Base-by-base conservation (phyloP, 2,888 invertebrate species). In the Caradrina clavipalpis region DNA sequence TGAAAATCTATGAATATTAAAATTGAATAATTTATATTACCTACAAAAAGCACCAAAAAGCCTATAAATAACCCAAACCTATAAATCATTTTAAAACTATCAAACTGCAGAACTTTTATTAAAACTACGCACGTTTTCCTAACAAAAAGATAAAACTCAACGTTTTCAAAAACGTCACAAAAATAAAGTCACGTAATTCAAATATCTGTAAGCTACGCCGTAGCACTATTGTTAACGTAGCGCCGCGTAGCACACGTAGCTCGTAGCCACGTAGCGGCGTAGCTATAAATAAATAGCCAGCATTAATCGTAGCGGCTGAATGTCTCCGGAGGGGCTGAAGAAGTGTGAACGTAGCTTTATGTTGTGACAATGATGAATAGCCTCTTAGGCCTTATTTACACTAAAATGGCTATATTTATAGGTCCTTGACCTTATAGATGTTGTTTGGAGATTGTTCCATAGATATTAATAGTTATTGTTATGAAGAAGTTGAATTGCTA, bases 261-360 rank as follows among this genome's bases (percentile, higher is more conserved):
- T 47, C 73, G 69, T 73, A 73, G 83, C 76, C 56, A 39, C 70
- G 73, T 80, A 78, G 60, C 64, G 4, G 1, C 49, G 72, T 81
- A 70, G 72, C 68, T 47, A 60, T 57, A 63, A 67, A 77, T 63
- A 81, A 78, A 74, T 83, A 56, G 74, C 47, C 55, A 59, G 22
- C 67, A 74, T 77, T 71, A 57, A 80, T 81, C 69, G 70, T 69
- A 50, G 55, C 47, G 54, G 5, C 42, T 57, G 53, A 67, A 80
- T 69, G 66, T 69, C 70, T n/a, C 68, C 71, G 22, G 8, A 45
- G 73, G 68, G 68, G 56, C 45, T 19, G 21, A 35, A 51, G 19
- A 57, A 67, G 64, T 77, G 66, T 58, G 56, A 63, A 69, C 54
- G 61, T 69, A 31, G 59, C 39, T 80, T 61, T 61, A 49, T 65